Conservation (phyloP, 2,113 vertebrate genomes). For the Okapia johnstoni region DNA sequence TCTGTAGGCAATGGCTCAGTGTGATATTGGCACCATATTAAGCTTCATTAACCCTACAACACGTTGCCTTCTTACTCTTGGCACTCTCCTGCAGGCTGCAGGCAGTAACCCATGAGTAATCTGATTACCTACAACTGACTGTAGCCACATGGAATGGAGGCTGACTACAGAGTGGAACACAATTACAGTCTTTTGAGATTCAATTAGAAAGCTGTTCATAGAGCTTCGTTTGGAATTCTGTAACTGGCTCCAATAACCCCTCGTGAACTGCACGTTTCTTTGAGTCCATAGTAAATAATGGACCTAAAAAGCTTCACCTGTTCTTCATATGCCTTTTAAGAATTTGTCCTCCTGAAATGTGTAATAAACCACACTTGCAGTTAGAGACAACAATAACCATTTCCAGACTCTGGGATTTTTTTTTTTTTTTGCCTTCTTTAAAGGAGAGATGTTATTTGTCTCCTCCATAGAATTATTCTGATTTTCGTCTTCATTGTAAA, state of each 20-base stretch:
- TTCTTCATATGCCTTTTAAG: background rate
- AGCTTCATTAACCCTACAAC: constrained; percentile 86
- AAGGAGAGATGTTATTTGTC: constrained; percentile 30
- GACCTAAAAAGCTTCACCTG: constrained; percentile 61
- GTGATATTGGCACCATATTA: constrained; percentile 82
- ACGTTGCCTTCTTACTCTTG: constrained; percentile 79
- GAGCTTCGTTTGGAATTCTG: constrained; percentile 60
- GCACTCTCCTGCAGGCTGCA: constrained; percentile 77
- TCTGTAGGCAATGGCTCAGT: constrained; percentile 83
- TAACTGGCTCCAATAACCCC: constrained; percentile 72
- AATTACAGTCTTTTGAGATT: constrained; percentile 73
- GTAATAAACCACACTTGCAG: constrained; percentile 16
- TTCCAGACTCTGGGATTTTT: background rate
- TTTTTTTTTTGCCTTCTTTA: background rate
- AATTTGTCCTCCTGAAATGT: background rate
- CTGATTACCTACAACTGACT: constrained; percentile 81
- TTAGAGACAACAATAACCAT: background rate
- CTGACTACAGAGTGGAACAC: constrained; percentile 69
- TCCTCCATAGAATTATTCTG: background rate
- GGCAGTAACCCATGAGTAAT: constrained; percentile 85
- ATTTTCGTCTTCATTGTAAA: background rate
- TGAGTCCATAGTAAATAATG: constrained; percentile 69
- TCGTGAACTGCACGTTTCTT: constrained; percentile 64
- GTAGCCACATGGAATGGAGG: constrained; percentile 74
- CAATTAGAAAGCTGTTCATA: constrained; percentile 78